Evolutionary conservation across 2,113 vertebrate genomes (phyloP), one percentile per base, ranked within the genome.

Genomic region (Oceanites oceanicus): DNA sequence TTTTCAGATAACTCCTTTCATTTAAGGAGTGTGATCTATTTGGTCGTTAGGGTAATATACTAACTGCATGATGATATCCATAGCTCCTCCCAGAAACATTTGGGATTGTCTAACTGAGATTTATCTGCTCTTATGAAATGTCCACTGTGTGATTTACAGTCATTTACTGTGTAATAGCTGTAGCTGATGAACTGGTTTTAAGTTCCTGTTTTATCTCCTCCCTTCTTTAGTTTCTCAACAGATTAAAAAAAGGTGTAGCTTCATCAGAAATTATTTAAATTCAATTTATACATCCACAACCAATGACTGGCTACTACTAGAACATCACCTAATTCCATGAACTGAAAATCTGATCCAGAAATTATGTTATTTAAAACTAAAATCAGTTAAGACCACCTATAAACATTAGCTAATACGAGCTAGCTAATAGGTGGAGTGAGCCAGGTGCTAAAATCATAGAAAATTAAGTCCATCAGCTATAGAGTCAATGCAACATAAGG

Each of bases 181-280:
- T 53, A 93, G 93, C 56, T 45, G 91, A 94, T 94, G 15, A 89
- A 95, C 94, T 81, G 96, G 92, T 95, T 97, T 95, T 38, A 74
- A 83, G 47, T 80, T 97, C 92, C 66, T 95, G 75, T 73, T 93
- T 84, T 78, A 83, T 63, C 49, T 94, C 86, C 66, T 96, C 79
- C 82, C 76, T 88, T 83, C 79, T 90, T 92, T 30, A 73, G 40
- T 78, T 84, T 87, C 76, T 91, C 56, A 92, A 63, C 16, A 74
- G 27, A 88, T 75, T 61, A 56, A 61, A 62, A 62, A 86, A 50
- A 93, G 19, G 38, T 52, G 19, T 36, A 72, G 25, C 34, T 71
- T 88, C 72, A 74, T 38, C 40, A 75, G 30, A 84, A 85, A 47
- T 62, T 58, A 70, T 30, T 86, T 90, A 22, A 50, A 55, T 80